These are phyloP conservation scores for Thunnus maccoyii DNA, from an alignment of 2,113 vertebrate species.

Conservation along the genomic window DNA sequence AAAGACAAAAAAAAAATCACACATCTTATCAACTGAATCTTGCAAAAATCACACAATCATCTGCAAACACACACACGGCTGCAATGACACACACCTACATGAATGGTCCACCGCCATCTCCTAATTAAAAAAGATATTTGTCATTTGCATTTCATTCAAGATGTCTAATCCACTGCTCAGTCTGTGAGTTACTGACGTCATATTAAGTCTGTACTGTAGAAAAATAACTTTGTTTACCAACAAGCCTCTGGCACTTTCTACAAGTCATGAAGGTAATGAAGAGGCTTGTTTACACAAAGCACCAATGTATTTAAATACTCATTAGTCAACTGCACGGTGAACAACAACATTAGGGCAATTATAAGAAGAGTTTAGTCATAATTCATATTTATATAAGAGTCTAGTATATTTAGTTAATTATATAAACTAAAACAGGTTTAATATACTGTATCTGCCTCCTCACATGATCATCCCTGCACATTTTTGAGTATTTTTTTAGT, in stretches of 20 bases:
- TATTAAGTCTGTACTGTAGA: slow-evolving; percentile 1
- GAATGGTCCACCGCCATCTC: not conserved
- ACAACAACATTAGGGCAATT: slow-evolving; percentile 36
- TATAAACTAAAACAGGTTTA: not conserved
- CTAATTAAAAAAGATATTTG: slow-evolving; percentile 5
- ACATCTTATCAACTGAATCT: too few relatives aligned
- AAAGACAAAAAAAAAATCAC: too few relatives aligned
- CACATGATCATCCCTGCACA: not conserved
- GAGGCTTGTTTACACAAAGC: slow-evolving; percentile 41
- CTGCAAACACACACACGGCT: not conserved
- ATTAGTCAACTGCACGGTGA: slow-evolving; percentile 13
- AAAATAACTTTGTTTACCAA: slow-evolving; percentile 39
- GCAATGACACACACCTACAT: slow-evolving; percentile 22
- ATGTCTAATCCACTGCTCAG: slow-evolving; percentile 3
- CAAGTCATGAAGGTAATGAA: slow-evolving; percentile 32
- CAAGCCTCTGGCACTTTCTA: slow-evolving; percentile 5
- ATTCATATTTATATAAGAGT: not conserved
- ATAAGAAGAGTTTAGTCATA: not conserved
- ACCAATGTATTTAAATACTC: slow-evolving; percentile 15
- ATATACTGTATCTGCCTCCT: not conserved
- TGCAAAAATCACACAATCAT: too few relatives aligned
- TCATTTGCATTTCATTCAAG: slow-evolving; percentile 18
- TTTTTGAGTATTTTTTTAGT: not conserved
- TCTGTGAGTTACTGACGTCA: slow-evolving; percentile 25
- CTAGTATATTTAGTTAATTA: not conserved